phyloP scores from a whole-genome alignment of 64 coral and sea anemone species.

The Exaiptasia diaphana region DNA sequence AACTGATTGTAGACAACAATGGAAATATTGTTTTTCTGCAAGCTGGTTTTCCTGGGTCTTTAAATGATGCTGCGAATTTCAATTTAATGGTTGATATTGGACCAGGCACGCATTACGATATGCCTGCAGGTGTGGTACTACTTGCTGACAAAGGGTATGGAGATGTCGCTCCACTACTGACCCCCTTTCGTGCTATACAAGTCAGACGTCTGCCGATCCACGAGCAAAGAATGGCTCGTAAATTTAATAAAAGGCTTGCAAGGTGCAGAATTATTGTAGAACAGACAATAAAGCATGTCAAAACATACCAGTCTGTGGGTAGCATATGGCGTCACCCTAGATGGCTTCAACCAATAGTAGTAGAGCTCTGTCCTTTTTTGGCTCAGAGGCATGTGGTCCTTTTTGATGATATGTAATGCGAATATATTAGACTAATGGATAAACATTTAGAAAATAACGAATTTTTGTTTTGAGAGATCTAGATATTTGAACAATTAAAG shows the following conservation, averaged over 20 bases:
- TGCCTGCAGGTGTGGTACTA: conserved; percentile 2
- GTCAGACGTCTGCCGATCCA: not conserved
- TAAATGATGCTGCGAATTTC: conserved; percentile 28
- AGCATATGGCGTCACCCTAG: conserved; percentile 12
- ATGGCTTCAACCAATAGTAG: not conserved
- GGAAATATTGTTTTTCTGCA: conserved; percentile 44
- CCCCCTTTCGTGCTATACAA: conserved; percentile 5
- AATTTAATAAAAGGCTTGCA: not conserved
- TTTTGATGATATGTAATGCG: conserved; percentile 28
- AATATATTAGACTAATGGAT: too few relatives aligned
- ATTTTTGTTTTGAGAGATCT: too few relatives aligned
- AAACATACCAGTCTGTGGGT: not conserved
- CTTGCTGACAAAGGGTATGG: conserved; percentile 30
- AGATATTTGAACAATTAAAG: too few relatives aligned
- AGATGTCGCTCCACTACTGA: not conserved
- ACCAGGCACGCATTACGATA: not conserved
- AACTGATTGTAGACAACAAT: conserved; percentile 22
- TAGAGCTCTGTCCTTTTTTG: conserved; percentile 6
- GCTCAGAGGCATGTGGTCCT: not conserved
- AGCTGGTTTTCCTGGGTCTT: conserved; percentile 11
- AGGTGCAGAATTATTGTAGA: not conserved
- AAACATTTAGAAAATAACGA: too few relatives aligned
- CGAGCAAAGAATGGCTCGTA: not conserved
- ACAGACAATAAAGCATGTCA: not conserved
- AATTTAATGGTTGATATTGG: conserved; percentile 6